Evolutionary conservation across 2,113 vertebrate genomes (phyloP).

Genomic region (Vulpes ferrilata): DNA sequence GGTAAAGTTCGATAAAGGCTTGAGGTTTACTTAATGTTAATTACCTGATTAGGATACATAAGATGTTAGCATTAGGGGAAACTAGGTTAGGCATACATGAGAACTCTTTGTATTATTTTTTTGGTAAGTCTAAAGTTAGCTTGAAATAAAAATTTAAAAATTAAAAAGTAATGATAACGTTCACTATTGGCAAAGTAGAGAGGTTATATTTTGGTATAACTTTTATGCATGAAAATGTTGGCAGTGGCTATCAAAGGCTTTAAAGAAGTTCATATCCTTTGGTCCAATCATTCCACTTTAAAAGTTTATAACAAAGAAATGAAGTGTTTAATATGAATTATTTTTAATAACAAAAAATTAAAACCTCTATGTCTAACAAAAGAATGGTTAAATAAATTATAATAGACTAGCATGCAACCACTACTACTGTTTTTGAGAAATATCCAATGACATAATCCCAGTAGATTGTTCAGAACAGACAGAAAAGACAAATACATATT

Average conservation of each 20-base stretch:
- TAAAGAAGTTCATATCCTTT: background rate
- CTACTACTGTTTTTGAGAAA: background rate
- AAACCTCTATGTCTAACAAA: background rate
- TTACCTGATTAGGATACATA: background rate
- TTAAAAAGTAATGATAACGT: background rate
- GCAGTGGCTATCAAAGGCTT: background rate
- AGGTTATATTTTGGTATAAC: background rate
- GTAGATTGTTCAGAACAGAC: background rate
- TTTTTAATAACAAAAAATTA: constrained; percentile 19
- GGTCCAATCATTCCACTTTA: constrained; percentile 15
- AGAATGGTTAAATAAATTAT: constrained; percentile 9
- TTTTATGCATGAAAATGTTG: constrained; percentile 17
- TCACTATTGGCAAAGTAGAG: constrained; percentile 15
- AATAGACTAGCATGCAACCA: background rate
- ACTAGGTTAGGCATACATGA: background rate
- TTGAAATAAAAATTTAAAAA: constrained; percentile 9
- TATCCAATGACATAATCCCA: background rate
- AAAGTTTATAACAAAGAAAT: constrained; percentile 37
- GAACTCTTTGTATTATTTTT: background rate
- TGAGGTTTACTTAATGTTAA: constrained; percentile 4
- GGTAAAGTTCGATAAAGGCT: constrained; percentile 19
- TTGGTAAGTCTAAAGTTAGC: background rate
- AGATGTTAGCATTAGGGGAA: background rate
- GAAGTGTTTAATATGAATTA: constrained; percentile 13
- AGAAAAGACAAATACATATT: background rate